phyloP scores from a whole-genome alignment of 2,888 invertebrate species.

The Cephalotes varians region DNA sequence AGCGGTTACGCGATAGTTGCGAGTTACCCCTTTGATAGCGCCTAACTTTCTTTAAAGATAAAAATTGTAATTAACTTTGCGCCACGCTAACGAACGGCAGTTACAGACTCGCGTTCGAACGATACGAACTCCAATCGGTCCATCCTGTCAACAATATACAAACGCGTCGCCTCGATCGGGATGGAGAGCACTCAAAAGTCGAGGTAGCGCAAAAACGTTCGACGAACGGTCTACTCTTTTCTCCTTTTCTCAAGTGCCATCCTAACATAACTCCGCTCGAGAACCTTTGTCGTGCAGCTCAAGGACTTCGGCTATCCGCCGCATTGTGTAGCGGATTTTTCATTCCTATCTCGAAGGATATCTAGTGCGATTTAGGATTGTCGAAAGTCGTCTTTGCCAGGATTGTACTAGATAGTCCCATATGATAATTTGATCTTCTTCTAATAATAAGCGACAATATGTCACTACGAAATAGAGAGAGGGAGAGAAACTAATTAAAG shows the following conservation, averaged over 20 bases:
- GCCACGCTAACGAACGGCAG: background rate
- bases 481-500: background rate
- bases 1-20: background rate
- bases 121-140: background rate
- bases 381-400: background rate
- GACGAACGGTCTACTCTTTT: conserved; percentile 46
- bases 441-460: background rate
- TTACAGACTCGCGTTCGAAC: background rate
- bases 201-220: conserved; percentile 57
- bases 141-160: background rate
- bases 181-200: conserved; percentile 39
- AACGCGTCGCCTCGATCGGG: background rate
- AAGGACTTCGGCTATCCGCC: conserved; percentile 18
- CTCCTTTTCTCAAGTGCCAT: conserved; percentile 59
- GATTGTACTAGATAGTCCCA: background rate
- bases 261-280: conserved; percentile 53
- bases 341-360: conserved; percentile 6
- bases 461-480: background rate
- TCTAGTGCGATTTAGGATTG: background rate
- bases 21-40: background rate
- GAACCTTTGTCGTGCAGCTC: conserved; percentile 43
- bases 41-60: conserved; percentile 25
- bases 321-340: conserved; percentile 32
- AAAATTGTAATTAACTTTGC: conserved; percentile 21
- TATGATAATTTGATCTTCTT: conserved; percentile 7